These are phyloP conservation scores for Nezara viridula DNA, from an alignment of 2,888 invertebrate genomes.

Conservation along the genomic window DNA sequence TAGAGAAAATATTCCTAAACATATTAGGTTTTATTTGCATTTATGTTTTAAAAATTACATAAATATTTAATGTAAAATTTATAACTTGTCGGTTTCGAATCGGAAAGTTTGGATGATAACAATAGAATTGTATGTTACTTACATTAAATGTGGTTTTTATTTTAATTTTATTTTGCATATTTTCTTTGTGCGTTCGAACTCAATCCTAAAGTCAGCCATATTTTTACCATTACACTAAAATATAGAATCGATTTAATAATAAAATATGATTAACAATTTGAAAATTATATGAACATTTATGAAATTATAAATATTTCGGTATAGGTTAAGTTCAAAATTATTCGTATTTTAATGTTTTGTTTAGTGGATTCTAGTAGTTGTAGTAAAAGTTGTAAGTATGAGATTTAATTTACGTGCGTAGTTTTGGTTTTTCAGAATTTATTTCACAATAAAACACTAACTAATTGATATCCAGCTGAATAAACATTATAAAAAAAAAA, in stretches of 20 bases:
- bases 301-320: not conserved
- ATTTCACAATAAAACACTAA: not conserved
- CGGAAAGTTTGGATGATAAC: no score
- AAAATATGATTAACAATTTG: not conserved
- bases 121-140: not conserved
- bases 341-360: not conserved
- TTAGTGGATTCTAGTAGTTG: not conserved
- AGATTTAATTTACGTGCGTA: not conserved
- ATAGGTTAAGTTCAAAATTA: not conserved
- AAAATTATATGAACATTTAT: not conserved
- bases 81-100: no score
- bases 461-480: slow-evolving; percentile 15
- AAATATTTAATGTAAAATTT: no score
- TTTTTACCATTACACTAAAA: no score
- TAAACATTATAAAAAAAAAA: not conserved
- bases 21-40: no score
- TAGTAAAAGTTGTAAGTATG: not conserved
- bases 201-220: no score
- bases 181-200: no score
- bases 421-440: not conserved
- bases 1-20: no score
- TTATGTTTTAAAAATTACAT: no score
- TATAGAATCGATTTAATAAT: not conserved
- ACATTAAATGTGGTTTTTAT: no score
- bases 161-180: no score